phyloP scores from a whole-genome alignment of 2,113 vertebrate species.

The Melozone crissalis region DNA sequence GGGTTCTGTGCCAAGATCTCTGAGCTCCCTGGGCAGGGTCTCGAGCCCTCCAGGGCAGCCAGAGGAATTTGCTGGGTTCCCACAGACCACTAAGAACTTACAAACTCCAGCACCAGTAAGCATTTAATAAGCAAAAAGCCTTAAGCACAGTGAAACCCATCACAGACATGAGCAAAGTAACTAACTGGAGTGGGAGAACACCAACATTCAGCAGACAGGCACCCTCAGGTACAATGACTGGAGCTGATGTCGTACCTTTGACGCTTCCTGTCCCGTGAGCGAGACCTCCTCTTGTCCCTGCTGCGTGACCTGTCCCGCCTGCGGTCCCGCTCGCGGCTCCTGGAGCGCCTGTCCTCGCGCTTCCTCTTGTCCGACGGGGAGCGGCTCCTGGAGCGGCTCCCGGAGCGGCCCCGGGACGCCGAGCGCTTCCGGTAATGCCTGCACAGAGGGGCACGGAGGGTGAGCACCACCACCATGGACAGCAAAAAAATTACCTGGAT shows the following conservation, averaged over 20 bases:
- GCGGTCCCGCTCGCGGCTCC: constrained; percentile 80
- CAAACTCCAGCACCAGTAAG: not conserved
- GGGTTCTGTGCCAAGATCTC: too few relatives aligned
- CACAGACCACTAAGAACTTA: not conserved
- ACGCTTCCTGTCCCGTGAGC: constrained; percentile 92
- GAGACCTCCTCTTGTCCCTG: constrained; percentile 89
- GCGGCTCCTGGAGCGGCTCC: constrained; percentile 89
- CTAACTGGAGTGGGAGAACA: not conserved
- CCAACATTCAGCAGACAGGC: fast-evolving
- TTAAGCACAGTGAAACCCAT: not conserved
- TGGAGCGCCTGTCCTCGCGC: constrained; percentile 82
- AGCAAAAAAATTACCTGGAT: not conserved
- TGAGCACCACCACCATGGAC: fast-evolving
- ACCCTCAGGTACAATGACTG: fast-evolving
- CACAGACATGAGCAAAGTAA: not conserved
- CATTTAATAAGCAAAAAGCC: not conserved
- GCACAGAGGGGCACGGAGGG: fast-evolving
- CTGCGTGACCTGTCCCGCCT: constrained; percentile 87
- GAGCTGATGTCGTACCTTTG: constrained; percentile 72
- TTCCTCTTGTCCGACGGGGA: constrained; percentile 94
- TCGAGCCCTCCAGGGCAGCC: too few relatives aligned
- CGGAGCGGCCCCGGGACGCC: constrained; percentile 86
- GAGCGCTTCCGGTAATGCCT: constrained; percentile 97
- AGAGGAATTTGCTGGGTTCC: too few relatives aligned
- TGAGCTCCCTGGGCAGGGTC: too few relatives aligned